Conservation (phyloP, 2,888 invertebrate genomes). For the Sinopyrophorus schimmeli region DNA sequence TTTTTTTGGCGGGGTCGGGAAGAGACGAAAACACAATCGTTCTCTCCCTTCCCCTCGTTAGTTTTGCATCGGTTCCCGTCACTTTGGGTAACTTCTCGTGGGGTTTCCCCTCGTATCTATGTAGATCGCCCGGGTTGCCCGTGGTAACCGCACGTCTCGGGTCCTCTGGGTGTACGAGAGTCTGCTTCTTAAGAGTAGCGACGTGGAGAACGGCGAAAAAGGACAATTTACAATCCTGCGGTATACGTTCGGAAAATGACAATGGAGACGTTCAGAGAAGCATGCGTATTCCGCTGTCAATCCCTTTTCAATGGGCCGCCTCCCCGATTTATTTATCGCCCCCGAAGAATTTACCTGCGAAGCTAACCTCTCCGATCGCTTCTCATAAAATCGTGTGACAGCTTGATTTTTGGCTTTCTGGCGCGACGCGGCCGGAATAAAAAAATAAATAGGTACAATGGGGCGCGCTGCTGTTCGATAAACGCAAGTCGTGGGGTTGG, state of each 20-base stretch:
- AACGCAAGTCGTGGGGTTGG: too few species aligned
- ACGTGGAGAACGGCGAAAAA: slow-evolving; percentile 21
- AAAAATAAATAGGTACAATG: too few species aligned
- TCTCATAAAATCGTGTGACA: slow-evolving; percentile 26
- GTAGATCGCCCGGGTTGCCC: slow-evolving; percentile 41
- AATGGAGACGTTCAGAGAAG: slow-evolving; percentile 28
- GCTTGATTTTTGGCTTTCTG: too few species aligned
- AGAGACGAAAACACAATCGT: slow-evolving; percentile 28
- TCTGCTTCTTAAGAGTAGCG: slow-evolving; percentile 30
- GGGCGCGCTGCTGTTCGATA: too few species aligned
- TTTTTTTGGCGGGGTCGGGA: slow-evolving; percentile 21
- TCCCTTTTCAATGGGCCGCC: slow-evolving; percentile 16
- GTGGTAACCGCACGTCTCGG: slow-evolving; percentile 41
- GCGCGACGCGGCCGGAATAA: too few species aligned
- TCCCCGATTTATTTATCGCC: slow-evolving; percentile 25
- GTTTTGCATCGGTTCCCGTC: slow-evolving; percentile 23
- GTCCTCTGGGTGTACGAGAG: slow-evolving; percentile 37
- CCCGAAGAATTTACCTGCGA: slow-evolving; percentile 16
- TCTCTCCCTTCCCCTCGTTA: slow-evolving; percentile 21
- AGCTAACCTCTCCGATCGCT: slow-evolving; percentile 22
- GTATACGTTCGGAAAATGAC: slow-evolving; percentile 25
- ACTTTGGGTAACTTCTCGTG: slow-evolving; percentile 35
- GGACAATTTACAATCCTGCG: slow-evolving; percentile 26
- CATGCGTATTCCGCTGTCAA: slow-evolving; percentile 21
- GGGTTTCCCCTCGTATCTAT: slow-evolving; percentile 36